Evolutionary conservation across 2,113 vertebrate genomes (phyloP).

Genomic region (Petaurus breviceps): DNA sequence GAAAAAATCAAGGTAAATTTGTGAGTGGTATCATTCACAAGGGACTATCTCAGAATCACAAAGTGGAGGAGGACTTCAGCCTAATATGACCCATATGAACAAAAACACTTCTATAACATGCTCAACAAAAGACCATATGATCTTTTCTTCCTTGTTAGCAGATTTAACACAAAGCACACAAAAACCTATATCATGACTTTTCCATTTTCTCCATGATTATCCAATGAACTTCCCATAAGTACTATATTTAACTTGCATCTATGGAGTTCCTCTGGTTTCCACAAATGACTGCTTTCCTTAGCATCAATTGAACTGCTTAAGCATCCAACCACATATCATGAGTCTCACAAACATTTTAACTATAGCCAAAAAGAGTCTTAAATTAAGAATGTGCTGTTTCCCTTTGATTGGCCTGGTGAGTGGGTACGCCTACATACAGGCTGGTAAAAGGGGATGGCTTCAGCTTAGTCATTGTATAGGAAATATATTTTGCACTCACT

Average conservation of each 20-base stretch:
- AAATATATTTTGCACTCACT: neutral
- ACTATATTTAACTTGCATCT: constrained; percentile 59
- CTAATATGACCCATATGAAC: neutral
- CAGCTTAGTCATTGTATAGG: neutral
- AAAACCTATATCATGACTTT: constrained; percentile 53
- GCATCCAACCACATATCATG: constrained; percentile 22
- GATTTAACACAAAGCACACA: constrained; percentile 50
- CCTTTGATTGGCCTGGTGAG: constrained; percentile 20
- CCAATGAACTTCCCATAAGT: constrained; percentile 49
- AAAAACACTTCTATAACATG: neutral
- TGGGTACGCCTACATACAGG: neutral
- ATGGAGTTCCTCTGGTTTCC: constrained; percentile 41
- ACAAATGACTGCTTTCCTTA: constrained; percentile 52
- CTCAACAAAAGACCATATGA: neutral
- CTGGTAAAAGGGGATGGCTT: neutral
- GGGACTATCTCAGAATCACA: constrained; percentile 21
- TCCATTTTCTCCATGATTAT: constrained; percentile 54
- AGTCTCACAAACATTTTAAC: constrained; percentile 58
- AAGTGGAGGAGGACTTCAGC: neutral
- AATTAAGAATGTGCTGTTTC: constrained; percentile 39
- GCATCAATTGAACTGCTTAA: constrained; percentile 42
- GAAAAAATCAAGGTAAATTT: constrained; percentile 55
- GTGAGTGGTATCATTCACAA: constrained; percentile 49
- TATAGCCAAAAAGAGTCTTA: constrained; percentile 46
- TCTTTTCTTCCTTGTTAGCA: constrained; percentile 52